Base-by-base conservation (phyloP, 2,113 vertebrate species). In the Chrysemys picta region DNA sequence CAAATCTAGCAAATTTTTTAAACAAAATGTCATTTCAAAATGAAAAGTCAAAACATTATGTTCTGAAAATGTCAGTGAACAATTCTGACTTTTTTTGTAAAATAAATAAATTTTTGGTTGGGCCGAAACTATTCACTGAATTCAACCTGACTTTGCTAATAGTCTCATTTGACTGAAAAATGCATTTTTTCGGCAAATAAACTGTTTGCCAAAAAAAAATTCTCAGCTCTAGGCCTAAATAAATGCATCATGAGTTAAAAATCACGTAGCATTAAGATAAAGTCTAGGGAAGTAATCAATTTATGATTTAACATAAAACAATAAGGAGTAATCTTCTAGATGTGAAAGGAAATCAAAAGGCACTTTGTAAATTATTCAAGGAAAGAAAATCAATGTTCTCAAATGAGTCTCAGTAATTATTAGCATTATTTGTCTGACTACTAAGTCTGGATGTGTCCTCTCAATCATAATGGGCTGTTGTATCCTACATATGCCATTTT, bases 281-380 rank as follows among this genome's bases (percentile, higher is more conserved):
- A 81, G 78, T 65, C 87, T 86, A 6, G 90, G 89, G 87, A 94
- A 95, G 65, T 38, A 69, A 38, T 72, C 3, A 72, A 11, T 80
- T 27, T 80, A 53, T 7, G 8, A 88, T 96, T 94, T 88, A 96
- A 94, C 80, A 92, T 80, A 86, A 96, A 89, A 80, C 54, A 53
- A 4, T 89, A 83, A 93, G 29, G 59, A 83, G 54, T 89, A 93
- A 90, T 90, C 65, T 94, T 76, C 27, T n/a, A 76, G 85, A 72
- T 89, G 76, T 90, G 80, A 94, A 93, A 89, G 87, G 87, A 95
- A 96, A 95, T 93, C 80, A 89, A 69, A 83, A 95, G 91, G 42
- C 24, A 12, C 10, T 57, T 27, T 2, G 57, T 90, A 72, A 83
- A 14, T 62, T 72, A 72, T 85, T 94, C 54, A 56, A 62, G 85